Evolutionary conservation across 2,113 vertebrate genomes (phyloP).

Genomic region (Myrmecobius fasciatus): DNA sequence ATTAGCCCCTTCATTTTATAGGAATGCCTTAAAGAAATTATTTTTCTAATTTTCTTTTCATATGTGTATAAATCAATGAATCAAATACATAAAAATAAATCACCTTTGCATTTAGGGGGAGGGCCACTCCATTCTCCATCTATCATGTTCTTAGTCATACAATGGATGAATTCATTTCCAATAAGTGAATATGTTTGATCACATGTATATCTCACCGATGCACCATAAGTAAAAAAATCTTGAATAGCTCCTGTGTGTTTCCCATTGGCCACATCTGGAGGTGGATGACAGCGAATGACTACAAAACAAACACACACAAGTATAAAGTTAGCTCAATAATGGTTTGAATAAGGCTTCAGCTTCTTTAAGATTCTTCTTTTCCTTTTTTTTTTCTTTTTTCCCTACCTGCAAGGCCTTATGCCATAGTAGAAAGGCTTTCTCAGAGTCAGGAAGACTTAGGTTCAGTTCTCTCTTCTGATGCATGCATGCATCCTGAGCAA

Average conservation of each 20-base stretch:
- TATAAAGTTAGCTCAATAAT: background rate
- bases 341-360: background rate
- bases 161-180: background rate
- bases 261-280: background rate
- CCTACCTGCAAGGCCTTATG: background rate
- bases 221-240: background rate
- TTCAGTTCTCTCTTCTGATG: background rate
- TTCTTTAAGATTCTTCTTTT: background rate
- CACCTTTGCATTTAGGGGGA: background rate
- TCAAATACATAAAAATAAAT: background rate
- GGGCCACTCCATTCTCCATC: background rate
- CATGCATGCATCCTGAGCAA: background rate
- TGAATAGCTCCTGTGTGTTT: background rate
- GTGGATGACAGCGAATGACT: background rate
- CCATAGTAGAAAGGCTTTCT: background rate
- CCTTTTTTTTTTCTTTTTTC: background rate
- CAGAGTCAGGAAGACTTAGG: background rate
- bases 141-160: background rate
- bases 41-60: background rate
- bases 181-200: background rate
- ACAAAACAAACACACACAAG: background rate
- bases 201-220: background rate
- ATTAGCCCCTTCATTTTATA: background rate
- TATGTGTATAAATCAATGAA: background rate
- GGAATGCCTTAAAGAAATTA: background rate